phyloP scores from a whole-genome alignment of 2,113 vertebrate genomes.

The Brevimyrus niger region DNA sequence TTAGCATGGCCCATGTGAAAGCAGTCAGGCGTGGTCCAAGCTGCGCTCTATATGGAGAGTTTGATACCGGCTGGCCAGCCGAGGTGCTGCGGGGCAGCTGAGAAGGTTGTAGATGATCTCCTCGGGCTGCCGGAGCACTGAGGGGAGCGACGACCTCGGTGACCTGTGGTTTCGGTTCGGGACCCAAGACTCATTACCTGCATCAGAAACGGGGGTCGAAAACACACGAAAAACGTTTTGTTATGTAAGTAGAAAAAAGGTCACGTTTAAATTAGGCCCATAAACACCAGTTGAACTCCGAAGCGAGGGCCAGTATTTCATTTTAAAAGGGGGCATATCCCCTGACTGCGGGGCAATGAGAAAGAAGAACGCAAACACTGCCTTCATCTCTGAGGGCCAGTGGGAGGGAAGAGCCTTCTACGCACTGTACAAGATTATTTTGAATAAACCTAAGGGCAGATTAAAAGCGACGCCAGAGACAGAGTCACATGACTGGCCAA shows the following conservation, averaged over 20 bases:
- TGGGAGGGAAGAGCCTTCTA: neutral
- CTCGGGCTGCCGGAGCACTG: neutral
- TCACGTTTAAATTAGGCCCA: neutral
- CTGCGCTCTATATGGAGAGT: neutral
- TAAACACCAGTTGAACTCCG: neutral
- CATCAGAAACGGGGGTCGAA: neutral
- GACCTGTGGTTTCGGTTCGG: neutral
- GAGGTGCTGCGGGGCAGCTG: neutral
- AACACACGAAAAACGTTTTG: neutral
- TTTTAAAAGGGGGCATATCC: neutral
- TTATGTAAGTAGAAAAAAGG: neutral
- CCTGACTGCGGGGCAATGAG: neutral
- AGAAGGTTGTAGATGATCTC: neutral
- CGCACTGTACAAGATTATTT: neutral
- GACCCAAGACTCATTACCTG: neutral
- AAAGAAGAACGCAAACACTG: neutral
- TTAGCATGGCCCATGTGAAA: conserved; percentile 9
- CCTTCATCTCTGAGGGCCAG: neutral
- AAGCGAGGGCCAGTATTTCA: neutral
- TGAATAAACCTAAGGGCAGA: neutral
- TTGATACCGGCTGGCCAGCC: neutral
- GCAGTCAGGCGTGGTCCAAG: conserved; percentile 12
- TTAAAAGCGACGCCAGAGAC: neutral
- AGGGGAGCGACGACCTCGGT: neutral
- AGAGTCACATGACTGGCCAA: neutral